Conservation (phyloP, 2,113 vertebrate species). For the Elachura formosa region DNA sequence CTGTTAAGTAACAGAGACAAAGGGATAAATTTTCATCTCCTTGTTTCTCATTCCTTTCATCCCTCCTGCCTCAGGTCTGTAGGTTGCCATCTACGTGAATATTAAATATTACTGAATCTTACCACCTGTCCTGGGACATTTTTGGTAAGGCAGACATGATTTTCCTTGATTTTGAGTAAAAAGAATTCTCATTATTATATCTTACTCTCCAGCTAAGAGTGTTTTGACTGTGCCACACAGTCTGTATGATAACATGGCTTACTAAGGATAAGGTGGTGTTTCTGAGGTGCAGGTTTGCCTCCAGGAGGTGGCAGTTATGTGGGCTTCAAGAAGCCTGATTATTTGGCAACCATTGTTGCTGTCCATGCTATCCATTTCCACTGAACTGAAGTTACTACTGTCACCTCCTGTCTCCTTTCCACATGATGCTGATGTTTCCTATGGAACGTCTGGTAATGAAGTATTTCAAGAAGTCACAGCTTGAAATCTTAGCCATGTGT, state of each 20-base stretch:
- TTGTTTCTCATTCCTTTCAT: background rate
- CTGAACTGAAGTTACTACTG: background rate
- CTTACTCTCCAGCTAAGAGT: rapidly evolving
- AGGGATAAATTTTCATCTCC: background rate
- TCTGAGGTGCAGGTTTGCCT: background rate
- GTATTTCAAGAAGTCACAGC: background rate
- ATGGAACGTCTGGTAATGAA: background rate
- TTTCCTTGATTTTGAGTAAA: background rate
- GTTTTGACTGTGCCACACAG: rapidly evolving
- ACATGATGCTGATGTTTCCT: background rate
- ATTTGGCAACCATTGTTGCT: background rate
- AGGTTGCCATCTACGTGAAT: background rate
- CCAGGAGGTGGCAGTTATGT: background rate
- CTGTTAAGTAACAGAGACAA: background rate
- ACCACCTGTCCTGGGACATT: background rate
- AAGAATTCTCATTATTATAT: background rate
- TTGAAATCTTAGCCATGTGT: background rate
- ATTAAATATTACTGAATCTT: background rate
- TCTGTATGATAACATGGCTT: background rate
- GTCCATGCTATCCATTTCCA: background rate
- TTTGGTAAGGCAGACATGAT: background rate
- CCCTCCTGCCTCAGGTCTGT: background rate
- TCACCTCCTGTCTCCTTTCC: background rate
- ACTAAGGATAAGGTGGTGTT: background rate
- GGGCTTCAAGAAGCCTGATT: background rate